Conservation (phyloP, 2,888 invertebrate genomes). For the Periphyllus acericola region DNA sequence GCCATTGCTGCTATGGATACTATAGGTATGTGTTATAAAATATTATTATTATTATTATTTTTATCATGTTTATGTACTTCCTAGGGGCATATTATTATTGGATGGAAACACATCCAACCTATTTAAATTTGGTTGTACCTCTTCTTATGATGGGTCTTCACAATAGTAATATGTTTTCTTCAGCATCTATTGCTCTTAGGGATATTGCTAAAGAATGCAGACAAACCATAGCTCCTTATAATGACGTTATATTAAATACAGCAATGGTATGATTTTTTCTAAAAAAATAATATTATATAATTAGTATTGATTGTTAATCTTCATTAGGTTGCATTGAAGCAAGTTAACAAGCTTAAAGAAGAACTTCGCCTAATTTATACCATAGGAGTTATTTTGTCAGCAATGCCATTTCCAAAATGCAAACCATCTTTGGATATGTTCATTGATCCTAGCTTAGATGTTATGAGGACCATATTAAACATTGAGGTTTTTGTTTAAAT, state of each 20-base stretch:
- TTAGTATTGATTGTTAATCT: background rate
- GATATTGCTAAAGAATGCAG: conserved; percentile 87
- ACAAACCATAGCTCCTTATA: conserved; percentile 78
- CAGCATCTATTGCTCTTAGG: conserved; percentile 88
- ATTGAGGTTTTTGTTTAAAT: conserved; percentile 59
- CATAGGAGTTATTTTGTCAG: conserved; percentile 78
- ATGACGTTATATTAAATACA: conserved; percentile 66
- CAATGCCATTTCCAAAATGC: conserved; percentile 74
- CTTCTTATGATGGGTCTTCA: conserved; percentile 69
- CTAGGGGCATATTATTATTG: conserved; percentile 85
- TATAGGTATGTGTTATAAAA: conserved; percentile 71
- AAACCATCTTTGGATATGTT: conserved; percentile 77
- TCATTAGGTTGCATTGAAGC: conserved; percentile 70
- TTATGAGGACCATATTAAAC: conserved; percentile 70
- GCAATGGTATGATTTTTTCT: conserved; percentile 50
- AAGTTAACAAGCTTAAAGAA: conserved; percentile 75
- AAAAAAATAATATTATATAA: background rate
- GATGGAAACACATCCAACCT: conserved; percentile 79
- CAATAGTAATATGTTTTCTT: conserved; percentile 74
- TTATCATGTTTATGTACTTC: conserved; percentile 36
- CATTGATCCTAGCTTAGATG: conserved; percentile 75
- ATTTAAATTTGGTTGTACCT: conserved; percentile 76
- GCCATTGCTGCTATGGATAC: conserved; percentile 80
- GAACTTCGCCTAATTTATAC: conserved; percentile 80
- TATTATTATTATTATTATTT: conserved; percentile 7